Conservation (phyloP, 2,888 invertebrate species). For the Lasius fuliginosus region DNA sequence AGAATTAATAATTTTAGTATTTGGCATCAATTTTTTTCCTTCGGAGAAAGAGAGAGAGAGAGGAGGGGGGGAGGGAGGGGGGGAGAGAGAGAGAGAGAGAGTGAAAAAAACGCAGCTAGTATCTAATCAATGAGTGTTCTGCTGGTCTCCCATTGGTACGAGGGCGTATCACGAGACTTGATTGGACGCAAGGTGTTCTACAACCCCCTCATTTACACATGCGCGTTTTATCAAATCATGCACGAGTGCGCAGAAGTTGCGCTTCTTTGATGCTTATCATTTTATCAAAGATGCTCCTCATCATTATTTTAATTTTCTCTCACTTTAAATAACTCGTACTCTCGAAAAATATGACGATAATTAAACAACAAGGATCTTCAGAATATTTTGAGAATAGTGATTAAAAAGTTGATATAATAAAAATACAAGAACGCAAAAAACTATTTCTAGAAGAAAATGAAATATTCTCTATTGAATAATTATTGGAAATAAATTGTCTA, state of each 20-base stretch:
- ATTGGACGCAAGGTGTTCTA: conserved; percentile 77
- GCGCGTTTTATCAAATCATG: conserved; percentile 64
- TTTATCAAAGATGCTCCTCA: not conserved
- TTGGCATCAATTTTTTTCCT: conserved; percentile 75
- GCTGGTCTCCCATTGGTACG: conserved; percentile 82
- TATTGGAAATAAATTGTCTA: not conserved
- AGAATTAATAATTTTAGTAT: conserved; percentile 23
- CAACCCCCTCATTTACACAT: conserved; percentile 64
- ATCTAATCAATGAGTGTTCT: conserved; percentile 85
- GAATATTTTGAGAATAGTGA: not conserved
- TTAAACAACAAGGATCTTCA: not conserved
- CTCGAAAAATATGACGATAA: not conserved
- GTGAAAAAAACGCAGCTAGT: conserved; percentile 65
- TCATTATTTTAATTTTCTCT: not conserved
- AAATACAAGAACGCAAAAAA: not conserved
- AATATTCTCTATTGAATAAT: not conserved
- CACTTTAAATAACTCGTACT: not conserved
- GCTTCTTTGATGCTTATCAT: conserved; percentile 49
- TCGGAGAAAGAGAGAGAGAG: conserved; percentile 57
- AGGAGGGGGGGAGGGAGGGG: no score
- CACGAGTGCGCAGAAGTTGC: conserved; percentile 62
- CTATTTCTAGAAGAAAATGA: not conserved
- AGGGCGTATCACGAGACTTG: conserved; percentile 81
- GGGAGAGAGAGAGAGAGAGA: conserved; percentile 56
- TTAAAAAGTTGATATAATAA: not conserved